A percentile compares a stretch with the other conserved stretches of the same genome.
These are phyloP conservation scores for Nudaria mundana DNA, from an alignment of 2,888 invertebrate species.

Conservation along the genomic window DNA sequence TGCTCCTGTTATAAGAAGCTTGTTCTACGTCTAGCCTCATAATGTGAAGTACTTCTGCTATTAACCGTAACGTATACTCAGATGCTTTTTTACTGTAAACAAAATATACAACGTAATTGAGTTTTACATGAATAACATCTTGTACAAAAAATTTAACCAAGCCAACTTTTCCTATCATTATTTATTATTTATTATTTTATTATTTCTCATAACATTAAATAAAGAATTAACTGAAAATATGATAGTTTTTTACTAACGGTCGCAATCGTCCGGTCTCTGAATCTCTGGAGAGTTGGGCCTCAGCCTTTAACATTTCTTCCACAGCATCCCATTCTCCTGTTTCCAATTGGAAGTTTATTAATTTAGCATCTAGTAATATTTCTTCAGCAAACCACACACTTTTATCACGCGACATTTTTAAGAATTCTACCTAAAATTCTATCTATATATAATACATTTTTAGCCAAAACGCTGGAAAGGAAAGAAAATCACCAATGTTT, in stretches of 20 bases:
- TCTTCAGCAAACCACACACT: constrained; percentile 79
- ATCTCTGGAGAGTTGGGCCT: constrained; percentile 74
- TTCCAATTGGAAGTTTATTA: constrained; percentile 75
- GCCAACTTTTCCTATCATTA: no score
- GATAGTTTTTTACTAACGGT: no score
- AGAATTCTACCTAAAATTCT: constrained; percentile 16
- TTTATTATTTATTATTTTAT: no score
- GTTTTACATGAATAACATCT: no score
- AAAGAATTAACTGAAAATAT: no score
- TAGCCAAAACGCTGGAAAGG: no score
- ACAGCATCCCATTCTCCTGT: constrained; percentile 78
- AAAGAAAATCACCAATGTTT: no score
- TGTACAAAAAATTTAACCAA: no score
- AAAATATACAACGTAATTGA: not conserved
- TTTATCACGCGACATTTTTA: constrained; percentile 75
- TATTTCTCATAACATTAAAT: no score
- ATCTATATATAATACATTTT: no score
- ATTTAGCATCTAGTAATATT: constrained; percentile 73
- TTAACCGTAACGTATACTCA: constrained; percentile 72
- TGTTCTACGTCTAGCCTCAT: constrained; percentile 76
- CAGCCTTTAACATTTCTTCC: constrained; percentile 76
- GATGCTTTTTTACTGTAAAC: constrained; percentile 75
- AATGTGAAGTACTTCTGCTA: constrained; percentile 75
- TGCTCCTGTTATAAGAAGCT: constrained; percentile 71
- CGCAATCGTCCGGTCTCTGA: constrained; percentile 73